Evolutionary conservation across 2,888 invertebrate genomes (phyloP).

Genomic region (Aleiodes testaceus): DNA sequence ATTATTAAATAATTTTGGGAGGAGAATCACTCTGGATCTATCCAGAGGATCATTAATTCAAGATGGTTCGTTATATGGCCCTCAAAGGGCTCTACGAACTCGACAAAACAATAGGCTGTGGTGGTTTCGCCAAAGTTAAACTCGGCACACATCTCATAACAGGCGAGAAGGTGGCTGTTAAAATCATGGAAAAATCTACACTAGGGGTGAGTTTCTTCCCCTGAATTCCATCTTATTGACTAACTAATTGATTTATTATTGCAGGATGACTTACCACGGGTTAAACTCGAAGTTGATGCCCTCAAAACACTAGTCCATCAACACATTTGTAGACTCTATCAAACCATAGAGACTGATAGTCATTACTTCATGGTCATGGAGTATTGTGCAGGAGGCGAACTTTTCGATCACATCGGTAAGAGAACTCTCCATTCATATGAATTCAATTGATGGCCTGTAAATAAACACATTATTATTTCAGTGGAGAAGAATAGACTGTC

Average conservation of each 20-base stretch:
- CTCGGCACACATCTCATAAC: constrained; percentile 85
- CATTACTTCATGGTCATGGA: constrained; percentile 87
- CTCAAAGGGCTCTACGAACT: constrained; percentile 80
- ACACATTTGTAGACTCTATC: constrained; percentile 85
- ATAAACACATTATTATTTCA: constrained; percentile 54
- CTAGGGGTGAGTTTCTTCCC: constrained; percentile 79
- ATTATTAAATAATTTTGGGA: not conserved
- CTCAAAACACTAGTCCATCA: constrained; percentile 81
- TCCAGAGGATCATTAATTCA: constrained; percentile 43
- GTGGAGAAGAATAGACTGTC: constrained; percentile 82
- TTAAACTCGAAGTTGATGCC: constrained; percentile 83
- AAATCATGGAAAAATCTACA: constrained; percentile 85
- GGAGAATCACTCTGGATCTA: not conserved
- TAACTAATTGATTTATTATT: constrained; percentile 6
- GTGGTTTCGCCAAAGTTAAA: constrained; percentile 87
- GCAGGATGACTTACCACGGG: constrained; percentile 83
- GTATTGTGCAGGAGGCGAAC: constrained; percentile 87
- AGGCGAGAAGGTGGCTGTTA: constrained; percentile 87
- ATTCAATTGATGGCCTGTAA: not conserved
- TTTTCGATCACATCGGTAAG: constrained; percentile 85
- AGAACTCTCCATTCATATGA: not conserved
- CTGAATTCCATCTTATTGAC: not conserved
- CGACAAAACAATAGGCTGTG: constrained; percentile 82
- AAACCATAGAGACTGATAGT: constrained; percentile 84
- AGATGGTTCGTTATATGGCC: constrained; percentile 67